These are phyloP conservation scores for Polydesmus complanatus DNA, from an alignment of 2,888 invertebrate species.

Conservation along the genomic window DNA sequence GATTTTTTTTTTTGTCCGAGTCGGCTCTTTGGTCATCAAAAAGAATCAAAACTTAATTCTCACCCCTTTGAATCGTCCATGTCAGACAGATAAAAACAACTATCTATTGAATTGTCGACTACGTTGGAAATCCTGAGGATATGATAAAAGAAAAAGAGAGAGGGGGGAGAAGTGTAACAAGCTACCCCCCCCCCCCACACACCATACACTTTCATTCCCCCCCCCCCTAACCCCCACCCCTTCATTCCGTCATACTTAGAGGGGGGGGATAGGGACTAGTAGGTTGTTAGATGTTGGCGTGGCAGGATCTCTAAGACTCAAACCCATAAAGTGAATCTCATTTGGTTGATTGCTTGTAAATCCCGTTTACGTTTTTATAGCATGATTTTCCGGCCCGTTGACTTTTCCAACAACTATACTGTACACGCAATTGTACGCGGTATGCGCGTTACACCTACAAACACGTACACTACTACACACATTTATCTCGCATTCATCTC, in stretches of 20 bases:
- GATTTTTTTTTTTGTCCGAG: not conserved
- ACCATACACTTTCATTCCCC: too few species aligned
- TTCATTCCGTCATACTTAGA: too few species aligned
- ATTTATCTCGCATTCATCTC: too few species aligned
- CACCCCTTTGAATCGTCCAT: not conserved
- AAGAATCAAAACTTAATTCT: not conserved
- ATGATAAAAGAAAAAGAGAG: too few species aligned
- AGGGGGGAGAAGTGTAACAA: too few species aligned
- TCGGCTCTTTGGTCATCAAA: not conserved
- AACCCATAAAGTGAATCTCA: constrained; percentile 14
- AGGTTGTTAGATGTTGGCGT: not conserved
- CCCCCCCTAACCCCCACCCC: too few species aligned
- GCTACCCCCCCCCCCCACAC: too few species aligned
- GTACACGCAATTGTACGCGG: not conserved
- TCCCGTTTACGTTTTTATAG: constrained; percentile 5
- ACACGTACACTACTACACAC: not conserved
- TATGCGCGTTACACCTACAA: not conserved
- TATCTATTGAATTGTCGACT: too few species aligned
- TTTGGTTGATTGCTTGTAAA: constrained; percentile 6
- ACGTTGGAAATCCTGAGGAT: too few species aligned
- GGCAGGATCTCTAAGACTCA: not conserved
- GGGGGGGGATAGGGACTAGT: not conserved
- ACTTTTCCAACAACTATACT: not conserved
- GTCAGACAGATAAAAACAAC: not conserved
- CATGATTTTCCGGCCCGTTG: constrained; percentile 15